Percentiles rank a stretch among this genome's conserved stretches.
Conservation (phyloP, 2,888 invertebrate species). For the Limnephilus rhombicus region DNA sequence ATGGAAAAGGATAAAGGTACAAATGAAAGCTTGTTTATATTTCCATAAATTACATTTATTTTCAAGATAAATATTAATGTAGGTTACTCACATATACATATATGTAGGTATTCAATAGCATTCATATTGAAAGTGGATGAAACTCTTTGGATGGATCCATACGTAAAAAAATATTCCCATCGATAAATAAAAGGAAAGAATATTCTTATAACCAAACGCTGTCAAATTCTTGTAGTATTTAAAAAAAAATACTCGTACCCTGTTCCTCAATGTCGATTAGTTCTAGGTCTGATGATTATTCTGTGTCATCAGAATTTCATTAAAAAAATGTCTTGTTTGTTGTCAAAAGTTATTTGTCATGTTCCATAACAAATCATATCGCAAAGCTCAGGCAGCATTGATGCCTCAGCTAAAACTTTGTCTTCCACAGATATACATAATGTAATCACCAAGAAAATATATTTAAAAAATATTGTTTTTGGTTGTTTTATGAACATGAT, state of each 20-base stretch:
- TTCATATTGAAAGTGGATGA: conserved; percentile 16
- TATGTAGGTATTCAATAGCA: not conserved
- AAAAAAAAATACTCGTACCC: not conserved
- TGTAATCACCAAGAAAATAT: not conserved
- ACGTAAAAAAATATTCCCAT: not conserved
- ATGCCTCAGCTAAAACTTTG: not conserved
- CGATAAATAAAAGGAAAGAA: not conserved
- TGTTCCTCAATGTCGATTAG: not conserved
- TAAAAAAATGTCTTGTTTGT: not conserved
- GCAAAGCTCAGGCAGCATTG: not conserved
- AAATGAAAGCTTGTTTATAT: not conserved
- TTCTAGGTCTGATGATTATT: not conserved
- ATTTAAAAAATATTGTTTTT: not conserved
- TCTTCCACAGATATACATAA: not conserved
- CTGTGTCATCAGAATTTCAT: not conserved
- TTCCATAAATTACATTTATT: conserved; percentile 27
- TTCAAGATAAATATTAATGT: conserved; percentile 10
- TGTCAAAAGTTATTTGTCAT: not conserved
- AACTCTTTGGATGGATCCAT: conserved; percentile 11
- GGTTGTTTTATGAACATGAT: not conserved
- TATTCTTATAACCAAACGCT: not conserved
- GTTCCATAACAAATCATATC: not conserved
- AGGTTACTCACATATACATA: not conserved
- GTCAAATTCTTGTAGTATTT: not conserved
- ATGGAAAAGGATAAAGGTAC: not conserved